phyloP scores from a whole-genome alignment of 2,113 vertebrate genomes.

The Anolis carolinensis region DNA sequence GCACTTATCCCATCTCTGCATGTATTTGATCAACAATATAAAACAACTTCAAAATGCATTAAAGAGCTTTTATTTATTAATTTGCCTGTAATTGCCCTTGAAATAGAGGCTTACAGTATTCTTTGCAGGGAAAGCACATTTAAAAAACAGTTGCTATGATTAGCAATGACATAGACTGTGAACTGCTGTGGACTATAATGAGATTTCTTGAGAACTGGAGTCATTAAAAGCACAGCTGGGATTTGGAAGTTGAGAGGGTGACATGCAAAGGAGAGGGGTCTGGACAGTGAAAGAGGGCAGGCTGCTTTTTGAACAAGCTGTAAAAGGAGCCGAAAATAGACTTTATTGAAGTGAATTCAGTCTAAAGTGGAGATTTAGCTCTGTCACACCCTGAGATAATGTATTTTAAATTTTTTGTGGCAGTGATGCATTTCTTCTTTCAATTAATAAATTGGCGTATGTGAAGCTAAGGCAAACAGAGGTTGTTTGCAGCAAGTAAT shows the following conservation, averaged over 20 bases:
- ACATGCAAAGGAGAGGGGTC: not conserved
- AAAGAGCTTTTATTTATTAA: slow-evolving; percentile 18
- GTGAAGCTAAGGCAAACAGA: not conserved
- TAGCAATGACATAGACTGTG: slow-evolving; percentile 2
- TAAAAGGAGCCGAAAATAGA: slow-evolving; percentile 9
- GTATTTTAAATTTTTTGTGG: not conserved
- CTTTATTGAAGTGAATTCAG: not conserved
- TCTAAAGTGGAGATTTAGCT: not conserved
- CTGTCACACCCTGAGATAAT: not conserved
- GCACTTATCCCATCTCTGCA: not conserved
- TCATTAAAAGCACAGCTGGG: not conserved
- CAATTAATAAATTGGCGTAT: too few relatives aligned
- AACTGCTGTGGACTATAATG: slow-evolving; percentile 9
- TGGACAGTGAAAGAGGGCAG: not conserved
- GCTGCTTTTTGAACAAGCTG: not conserved
- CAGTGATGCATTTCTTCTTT: not conserved
- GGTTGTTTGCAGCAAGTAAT: not conserved
- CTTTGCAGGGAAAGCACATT: slow-evolving; percentile 7
- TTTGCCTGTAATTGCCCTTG: slow-evolving; percentile 12
- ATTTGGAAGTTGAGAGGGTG: not conserved
- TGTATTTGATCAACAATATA: not conserved
- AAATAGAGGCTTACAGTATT: not conserved
- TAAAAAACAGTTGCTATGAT: not conserved
- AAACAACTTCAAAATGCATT: slow-evolving; percentile 1
- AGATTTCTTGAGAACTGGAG: slow-evolving; percentile 6